Base-by-base conservation (phyloP, 1,140 invertebrate species). In the Macrostomum lignano region DNA sequence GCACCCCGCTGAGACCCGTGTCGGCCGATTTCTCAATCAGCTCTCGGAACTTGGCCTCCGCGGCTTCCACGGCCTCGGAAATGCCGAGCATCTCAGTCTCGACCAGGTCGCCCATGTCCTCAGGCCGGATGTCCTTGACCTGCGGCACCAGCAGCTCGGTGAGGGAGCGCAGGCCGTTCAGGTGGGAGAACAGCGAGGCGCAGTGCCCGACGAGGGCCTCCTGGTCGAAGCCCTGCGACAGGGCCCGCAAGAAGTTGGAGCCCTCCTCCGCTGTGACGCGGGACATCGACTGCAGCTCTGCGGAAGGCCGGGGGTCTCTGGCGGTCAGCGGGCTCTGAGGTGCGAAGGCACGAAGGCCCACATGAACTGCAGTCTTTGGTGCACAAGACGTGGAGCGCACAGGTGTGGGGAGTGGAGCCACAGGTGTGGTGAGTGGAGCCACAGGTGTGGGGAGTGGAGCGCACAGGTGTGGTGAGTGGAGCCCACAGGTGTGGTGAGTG, bases 71-170 rank as follows among this genome's bases (percentile, higher is more conserved):
- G n/a, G 65, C 65, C 23, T 48, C 37, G 26, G 61, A 78, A 73
- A 94, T 94, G 24, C 68, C 65, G 1, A 66, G 60, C 31, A 96
- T 65, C 57, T 94, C 86, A 41, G 67, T 66, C 47, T 91, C 78
- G 3, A 94, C 66, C 42, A 75, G 55, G 47, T 73, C 71, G 17
- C 61, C 65, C 6, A 65, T 54, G 30, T 64, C 52, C 23, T 61
- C 54, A 7, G 51, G 42, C 21, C 49, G 49, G 1, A 58, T 43
- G 38, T 59, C 54, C n/a, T 51, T 46, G 25, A 47, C 44, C 43
- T 57, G 56, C 14, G 54, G 53, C 10, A 57, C 46, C 2, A 64
- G 44, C 5, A 42, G 55, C 25, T 49, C 45, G 6, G 50, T 46
- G n/a, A n/a, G n/a, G n/a, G n/a, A n/a, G n/a, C n/a, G n/a, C n/a